Base-by-base conservation (phyloP, 2,888 invertebrate genomes). In the Caenorhabditis panamensis region DNA sequence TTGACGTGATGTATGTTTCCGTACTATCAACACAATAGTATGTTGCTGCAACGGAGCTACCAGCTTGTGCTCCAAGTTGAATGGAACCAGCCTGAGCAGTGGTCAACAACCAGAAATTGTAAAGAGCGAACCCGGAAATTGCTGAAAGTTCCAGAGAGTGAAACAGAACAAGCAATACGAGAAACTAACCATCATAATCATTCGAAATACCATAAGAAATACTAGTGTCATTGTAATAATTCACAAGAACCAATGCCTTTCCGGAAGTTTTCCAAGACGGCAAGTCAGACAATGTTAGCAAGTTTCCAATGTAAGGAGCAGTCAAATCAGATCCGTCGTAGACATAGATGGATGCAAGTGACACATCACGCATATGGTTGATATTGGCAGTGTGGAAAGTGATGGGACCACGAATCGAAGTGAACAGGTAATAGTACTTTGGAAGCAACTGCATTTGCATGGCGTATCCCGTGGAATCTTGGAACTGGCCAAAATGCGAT, bases 281-380 rank as follows among this genome's bases (percentile, higher is more conserved):
- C 31, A 31, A 31, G 4, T n/a, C 31, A 1, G 31, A 49, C 18
- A 63, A 63, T 2, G 28, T 3, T 0, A 31, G 4, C 26, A 64
- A 49, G 22, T 31, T 67, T 28, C 66, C 66, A 9, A 67, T 8
- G 28, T 24, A 67, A 18, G 36, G 51, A 13, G 66, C 41, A 28
- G 13, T 54, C 44, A 67, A 26, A 22, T 56, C 28, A 5, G 26
- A 20, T 28, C 66, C 66, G 36, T 67, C 66, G 36, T 44, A 67
- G 0, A 67, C 66, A 28, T 67, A 67, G 16, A 67, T 67, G 13
- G 18, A 20, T 5, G 9, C n/a, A n/a, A 56, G 49, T 13, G 13
- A 56, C 20, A 11, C 1, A 20, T 67, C 66, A n/a, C 37, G 36
- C 16, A 31, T 18, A 9, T 37, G 8, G 0, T 24, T 18, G 1